These are phyloP conservation scores for Ascidia mentula DNA, from an alignment of 23 tunicate genomes.

Conservation along the genomic window DNA sequence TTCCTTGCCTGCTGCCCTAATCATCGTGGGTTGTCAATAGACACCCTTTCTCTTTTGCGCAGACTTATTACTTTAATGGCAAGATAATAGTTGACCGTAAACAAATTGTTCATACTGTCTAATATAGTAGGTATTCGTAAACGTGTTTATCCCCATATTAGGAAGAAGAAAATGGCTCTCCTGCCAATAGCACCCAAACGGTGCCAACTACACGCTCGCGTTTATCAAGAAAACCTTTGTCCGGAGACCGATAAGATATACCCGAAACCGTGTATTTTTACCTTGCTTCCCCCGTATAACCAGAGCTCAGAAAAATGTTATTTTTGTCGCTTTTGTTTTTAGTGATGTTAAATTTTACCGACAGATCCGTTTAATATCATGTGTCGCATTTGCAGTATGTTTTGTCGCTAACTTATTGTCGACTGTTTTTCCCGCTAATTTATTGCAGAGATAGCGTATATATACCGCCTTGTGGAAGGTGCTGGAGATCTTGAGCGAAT, in stretches of 20 bases:
- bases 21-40: background rate
- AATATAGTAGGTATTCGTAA: too few species aligned
- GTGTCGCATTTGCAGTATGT: background rate
- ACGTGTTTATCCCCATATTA: background rate
- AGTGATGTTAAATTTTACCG: background rate
- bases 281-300: too few species aligned
- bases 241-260: too few species aligned
- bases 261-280: too few species aligned
- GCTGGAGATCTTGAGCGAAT: background rate
- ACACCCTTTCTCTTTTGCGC: background rate
- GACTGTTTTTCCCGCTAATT: background rate
- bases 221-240: background rate
- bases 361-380: background rate
- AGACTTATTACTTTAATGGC: background rate
- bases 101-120: too few species aligned
- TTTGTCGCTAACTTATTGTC: background rate
- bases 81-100: background rate
- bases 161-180: background rate
- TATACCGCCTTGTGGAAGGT: too few species aligned
- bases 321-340: background rate
- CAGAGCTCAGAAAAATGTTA: too few species aligned
- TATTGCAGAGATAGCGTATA: background rate
- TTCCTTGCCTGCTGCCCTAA: constrained; percentile 4
- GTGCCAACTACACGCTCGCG: background rate
- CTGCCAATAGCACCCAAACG: background rate